phyloP scores from a whole-genome alignment of 2,797 vertebrate species.

The Anas flavirostris region DNA sequence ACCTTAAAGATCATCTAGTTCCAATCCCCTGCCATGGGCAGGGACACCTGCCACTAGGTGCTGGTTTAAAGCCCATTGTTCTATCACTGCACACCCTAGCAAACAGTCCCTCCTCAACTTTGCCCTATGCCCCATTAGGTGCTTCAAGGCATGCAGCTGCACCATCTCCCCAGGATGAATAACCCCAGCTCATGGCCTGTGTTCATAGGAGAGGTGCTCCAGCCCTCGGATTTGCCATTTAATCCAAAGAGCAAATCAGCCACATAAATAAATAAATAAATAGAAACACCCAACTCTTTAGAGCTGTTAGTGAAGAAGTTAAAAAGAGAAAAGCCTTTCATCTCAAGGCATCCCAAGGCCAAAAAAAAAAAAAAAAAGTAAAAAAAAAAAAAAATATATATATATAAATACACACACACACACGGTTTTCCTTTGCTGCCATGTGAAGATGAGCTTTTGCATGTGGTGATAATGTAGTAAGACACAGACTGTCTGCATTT shows the following conservation, averaged over 20 bases:
- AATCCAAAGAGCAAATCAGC: neutral
- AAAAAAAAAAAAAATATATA: no score
- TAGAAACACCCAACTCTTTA: neutral
- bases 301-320: neutral
- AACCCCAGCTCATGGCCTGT: no score
- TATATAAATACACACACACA: no score
- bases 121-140: neutral
- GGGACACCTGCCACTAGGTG: no score
- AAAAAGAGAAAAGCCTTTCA: neutral
- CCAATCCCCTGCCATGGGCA: neutral
- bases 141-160: no score
- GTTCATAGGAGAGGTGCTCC: no score
- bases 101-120: neutral
- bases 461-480: neutral
- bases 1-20: neutral
- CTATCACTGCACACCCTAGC: neutral
- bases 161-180: no score
- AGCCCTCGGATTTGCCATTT: neutral
- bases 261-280: neutral
- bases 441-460: neutral
- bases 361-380: neutral
- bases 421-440: neutral
- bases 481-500: rapidly evolving
- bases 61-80: neutral
- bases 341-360: neutral